Conservation (phyloP, 2,888 invertebrate genomes). For the Agriopis aurantiaria region DNA sequence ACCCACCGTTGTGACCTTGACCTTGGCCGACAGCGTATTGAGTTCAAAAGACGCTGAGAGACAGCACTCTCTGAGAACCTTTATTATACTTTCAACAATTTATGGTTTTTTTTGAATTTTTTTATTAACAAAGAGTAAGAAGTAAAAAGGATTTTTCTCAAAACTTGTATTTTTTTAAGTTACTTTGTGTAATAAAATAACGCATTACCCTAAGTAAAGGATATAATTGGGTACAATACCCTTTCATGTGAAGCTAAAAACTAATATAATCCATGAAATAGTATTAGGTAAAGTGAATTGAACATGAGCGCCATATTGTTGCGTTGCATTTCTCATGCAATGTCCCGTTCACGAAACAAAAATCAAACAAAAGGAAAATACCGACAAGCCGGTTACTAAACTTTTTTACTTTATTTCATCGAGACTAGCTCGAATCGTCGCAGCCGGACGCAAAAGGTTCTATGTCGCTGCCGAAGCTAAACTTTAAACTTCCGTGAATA, state of each 20-base stretch:
- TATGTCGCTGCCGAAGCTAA: constrained; percentile 72
- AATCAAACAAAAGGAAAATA: constrained; percentile 84
- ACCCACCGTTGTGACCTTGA: constrained; percentile 13
- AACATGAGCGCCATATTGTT: constrained; percentile 81
- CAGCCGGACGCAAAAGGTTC: constrained; percentile 66
- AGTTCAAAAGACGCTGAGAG: constrained; percentile 26
- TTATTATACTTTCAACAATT: constrained; percentile 1
- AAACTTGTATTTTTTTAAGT: neutral
- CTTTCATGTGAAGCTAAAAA: neutral
- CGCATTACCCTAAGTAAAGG: too few relatives aligned
- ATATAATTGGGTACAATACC: too few relatives aligned
- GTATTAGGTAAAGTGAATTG: constrained; percentile 37
- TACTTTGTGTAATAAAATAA: too few relatives aligned
- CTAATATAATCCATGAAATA: constrained; percentile 13
- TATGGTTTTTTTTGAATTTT: neutral
- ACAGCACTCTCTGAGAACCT: constrained; percentile 8
- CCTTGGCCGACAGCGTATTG: constrained; percentile 34
- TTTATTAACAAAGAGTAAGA: neutral
- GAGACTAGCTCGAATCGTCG: constrained; percentile 58
- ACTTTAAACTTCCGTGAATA: constrained; percentile 79
- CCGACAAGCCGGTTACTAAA: constrained; percentile 85
- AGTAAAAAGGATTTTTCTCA: neutral
- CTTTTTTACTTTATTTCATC: constrained; percentile 84
- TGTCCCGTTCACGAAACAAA: constrained; percentile 83
- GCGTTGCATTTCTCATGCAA: constrained; percentile 84